Evolutionary conservation across 2,888 invertebrate genomes (phyloP).

Genomic region (Hemicrepidius hirtus): DNA sequence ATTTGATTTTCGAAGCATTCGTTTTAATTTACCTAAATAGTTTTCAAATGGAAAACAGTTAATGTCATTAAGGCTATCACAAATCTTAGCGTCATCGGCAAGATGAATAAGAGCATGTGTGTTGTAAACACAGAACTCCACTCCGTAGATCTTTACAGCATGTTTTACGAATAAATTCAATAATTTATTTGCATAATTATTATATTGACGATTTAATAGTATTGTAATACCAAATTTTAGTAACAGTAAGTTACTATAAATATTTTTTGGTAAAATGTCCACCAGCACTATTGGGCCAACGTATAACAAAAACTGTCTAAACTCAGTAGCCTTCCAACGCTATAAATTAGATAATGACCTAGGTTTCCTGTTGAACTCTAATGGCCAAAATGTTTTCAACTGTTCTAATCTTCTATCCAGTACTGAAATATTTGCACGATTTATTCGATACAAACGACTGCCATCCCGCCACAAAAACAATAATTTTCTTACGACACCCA

Average conservation of each 20-base stretch:
- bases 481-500: conserved; percentile 57
- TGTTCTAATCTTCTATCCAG: neutral
- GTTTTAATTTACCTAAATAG: conserved; percentile 54
- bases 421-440: neutral
- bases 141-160: neutral
- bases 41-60: conserved; percentile 65
- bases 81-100: conserved; percentile 59
- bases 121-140: neutral
- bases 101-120: neutral
- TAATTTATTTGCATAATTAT: conserved; percentile 26
- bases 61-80: conserved; percentile 60
- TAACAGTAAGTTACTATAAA: conserved; percentile 45
- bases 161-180: neutral
- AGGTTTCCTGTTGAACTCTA: conserved; percentile 49
- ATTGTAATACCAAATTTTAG: conserved; percentile 47
- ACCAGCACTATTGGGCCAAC: conserved; percentile 53
- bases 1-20: conserved; percentile 43
- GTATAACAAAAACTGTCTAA: conserved; percentile 55
- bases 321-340: conserved; percentile 56
- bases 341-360: conserved; percentile 51
- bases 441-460: conserved; percentile 24
- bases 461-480: conserved; percentile 56
- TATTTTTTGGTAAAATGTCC: conserved; percentile 38
- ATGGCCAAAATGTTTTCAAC: neutral
- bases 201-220: conserved; percentile 46